Percentiles rank a stretch among this genome's conserved stretches.
Evolutionary conservation across 1,140 invertebrate species (phyloP).

Genomic region (Drosophila ogumai): DNA sequence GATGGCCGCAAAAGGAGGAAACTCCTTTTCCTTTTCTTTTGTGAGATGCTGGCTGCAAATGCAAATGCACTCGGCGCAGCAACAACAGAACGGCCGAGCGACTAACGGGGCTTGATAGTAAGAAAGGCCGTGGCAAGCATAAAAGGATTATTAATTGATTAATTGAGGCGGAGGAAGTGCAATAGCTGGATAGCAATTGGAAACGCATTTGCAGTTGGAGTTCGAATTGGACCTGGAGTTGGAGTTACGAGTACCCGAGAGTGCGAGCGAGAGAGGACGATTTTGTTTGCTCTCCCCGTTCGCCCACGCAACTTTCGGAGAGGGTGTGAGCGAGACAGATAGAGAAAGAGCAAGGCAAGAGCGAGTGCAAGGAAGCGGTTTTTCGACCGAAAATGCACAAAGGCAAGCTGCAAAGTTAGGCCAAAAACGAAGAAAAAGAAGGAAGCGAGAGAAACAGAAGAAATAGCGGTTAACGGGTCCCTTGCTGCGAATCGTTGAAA

Average conservation of each 20-base stretch:
- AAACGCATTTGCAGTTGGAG: slow-evolving; percentile 58
- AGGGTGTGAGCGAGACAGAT: slow-evolving; percentile 23
- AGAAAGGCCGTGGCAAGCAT: neutral
- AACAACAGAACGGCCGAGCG: slow-evolving; percentile 47
- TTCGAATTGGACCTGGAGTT: slow-evolving; percentile 38
- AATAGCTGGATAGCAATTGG: slow-evolving; percentile 15
- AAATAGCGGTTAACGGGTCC: slow-evolving; percentile 42
- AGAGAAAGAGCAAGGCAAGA: slow-evolving; percentile 22
- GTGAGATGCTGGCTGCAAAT: slow-evolving; percentile 33
- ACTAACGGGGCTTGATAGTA: slow-evolving; percentile 11
- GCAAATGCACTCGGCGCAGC: slow-evolving; percentile 42
- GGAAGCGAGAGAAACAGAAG: slow-evolving; percentile 29
- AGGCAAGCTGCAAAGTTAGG: slow-evolving; percentile 43
- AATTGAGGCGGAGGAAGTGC: slow-evolving; percentile 12
- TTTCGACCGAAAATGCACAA: slow-evolving; percentile 48
- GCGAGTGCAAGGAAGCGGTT: slow-evolving; percentile 36
- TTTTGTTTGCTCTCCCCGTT: slow-evolving; percentile 41
- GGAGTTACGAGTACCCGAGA: slow-evolving; percentile 18
- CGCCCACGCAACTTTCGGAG: slow-evolving; percentile 57
- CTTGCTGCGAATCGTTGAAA: slow-evolving; percentile 44
- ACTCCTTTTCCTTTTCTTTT: slow-evolving; percentile 16
- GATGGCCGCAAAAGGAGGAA: slow-evolving; percentile 18
- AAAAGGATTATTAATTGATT: slow-evolving; percentile 16
- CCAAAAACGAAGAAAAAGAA: slow-evolving; percentile 10
- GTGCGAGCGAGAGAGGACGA: slow-evolving; percentile 38